Conservation (phyloP, 2,888 invertebrate genomes). For the Morpho deidamia region DNA sequence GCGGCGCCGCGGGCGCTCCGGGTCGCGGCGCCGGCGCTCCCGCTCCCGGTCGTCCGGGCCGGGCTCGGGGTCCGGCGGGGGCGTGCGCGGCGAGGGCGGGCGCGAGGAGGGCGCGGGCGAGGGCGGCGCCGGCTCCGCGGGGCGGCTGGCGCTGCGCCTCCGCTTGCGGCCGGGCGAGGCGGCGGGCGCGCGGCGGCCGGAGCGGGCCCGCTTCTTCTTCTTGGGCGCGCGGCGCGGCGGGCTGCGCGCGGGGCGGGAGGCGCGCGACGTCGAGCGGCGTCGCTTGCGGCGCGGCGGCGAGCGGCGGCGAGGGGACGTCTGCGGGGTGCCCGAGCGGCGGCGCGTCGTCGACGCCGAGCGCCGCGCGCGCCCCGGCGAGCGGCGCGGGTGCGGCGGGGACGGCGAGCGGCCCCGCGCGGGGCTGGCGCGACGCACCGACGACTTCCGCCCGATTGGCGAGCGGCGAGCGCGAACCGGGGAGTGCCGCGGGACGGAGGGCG, state of each 20-base stretch:
- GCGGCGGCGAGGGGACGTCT: constrained; percentile 34
- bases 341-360: constrained; percentile 29
- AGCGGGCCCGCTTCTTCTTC: constrained; percentile 49
- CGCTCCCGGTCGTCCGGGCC: constrained; percentile 36
- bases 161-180: constrained; percentile 50
- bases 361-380: constrained; percentile 31
- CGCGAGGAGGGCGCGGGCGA: constrained; percentile 48
- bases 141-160: constrained; percentile 39
- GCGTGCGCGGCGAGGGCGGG: constrained; percentile 81
- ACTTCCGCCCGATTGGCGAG: constrained; percentile 25
- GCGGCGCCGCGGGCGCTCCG: constrained; percentile 26
- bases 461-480: constrained; percentile 26
- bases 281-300: constrained; percentile 33
- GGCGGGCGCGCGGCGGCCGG: constrained; percentile 36
- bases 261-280: constrained; percentile 38
- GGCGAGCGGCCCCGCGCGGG: constrained; percentile 30
- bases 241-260: constrained; percentile 34
- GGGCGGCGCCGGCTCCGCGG: constrained; percentile 34
- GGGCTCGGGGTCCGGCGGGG: constrained; percentile 67
- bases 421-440: constrained; percentile 26
- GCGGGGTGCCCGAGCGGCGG: constrained; percentile 35
- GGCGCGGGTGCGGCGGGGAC: constrained; percentile 30
- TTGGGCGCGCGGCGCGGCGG: constrained; percentile 41
- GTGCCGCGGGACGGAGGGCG: constrained; percentile 28
- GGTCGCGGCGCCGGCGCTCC: constrained; percentile 31